Evolutionary conservation across 37 sponge, comb jelly and placozoan species (phyloP).

Genomic region (Theonella swinhoei): DNA sequence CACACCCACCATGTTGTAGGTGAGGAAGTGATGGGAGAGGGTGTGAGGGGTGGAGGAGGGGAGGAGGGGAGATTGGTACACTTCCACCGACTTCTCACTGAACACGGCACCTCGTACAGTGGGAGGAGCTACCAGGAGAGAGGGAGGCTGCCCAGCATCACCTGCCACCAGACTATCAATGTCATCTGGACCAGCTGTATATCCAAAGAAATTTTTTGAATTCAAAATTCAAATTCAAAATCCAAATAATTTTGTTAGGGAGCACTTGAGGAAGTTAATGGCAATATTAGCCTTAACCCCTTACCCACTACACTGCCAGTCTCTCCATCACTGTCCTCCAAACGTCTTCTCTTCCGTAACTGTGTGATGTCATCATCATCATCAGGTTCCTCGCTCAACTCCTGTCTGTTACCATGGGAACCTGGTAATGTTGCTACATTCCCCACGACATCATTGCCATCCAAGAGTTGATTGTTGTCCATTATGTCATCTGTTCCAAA

Average conservation of each 20-base stretch:
- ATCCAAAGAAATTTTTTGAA: background rate
- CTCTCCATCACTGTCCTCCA: constrained; percentile 7
- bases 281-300: too few relatives aligned
- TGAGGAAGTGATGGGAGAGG: constrained; percentile 41
- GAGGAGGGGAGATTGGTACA: constrained; percentile 47
- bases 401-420: background rate
- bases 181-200: background rate
- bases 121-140: background rate
- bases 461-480: background rate
- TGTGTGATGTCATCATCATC: constrained; percentile 32
- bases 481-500: constrained; percentile 20
- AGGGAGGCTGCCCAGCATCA: background rate
- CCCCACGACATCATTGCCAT: background rate
- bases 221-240: too few relatives aligned
- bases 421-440: background rate
- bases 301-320: background rate
- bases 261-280: too few relatives aligned
- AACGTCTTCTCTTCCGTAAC: constrained; percentile 3
- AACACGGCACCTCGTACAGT: background rate
- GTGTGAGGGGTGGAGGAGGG: constrained; percentile 51
- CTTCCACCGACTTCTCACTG: constrained; percentile 45
- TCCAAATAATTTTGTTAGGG: too few relatives aligned
- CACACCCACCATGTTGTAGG: constrained; percentile 61
- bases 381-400: too few relatives aligned
- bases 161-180: background rate